Conservation (phyloP, 2,888 invertebrate genomes). For the Standfussiana lucernea region DNA sequence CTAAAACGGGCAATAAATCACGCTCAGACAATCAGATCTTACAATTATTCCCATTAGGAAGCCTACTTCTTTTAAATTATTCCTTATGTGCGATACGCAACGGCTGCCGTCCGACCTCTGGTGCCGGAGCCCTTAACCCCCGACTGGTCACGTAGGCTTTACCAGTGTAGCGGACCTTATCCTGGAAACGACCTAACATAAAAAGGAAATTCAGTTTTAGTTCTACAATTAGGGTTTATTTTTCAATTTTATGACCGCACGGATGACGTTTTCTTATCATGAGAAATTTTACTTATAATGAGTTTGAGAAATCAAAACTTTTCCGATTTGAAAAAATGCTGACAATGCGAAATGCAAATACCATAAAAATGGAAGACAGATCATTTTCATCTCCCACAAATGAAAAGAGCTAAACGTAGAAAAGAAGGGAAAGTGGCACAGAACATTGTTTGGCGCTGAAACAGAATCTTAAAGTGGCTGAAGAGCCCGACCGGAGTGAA, state of each 20-base stretch:
- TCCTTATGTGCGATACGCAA: slow-evolving; percentile 31
- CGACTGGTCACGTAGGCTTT: slow-evolving; percentile 53
- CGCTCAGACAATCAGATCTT: slow-evolving; percentile 13
- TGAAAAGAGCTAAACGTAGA: slow-evolving; percentile 33
- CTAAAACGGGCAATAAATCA: slow-evolving; percentile 27
- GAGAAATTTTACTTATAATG: background rate
- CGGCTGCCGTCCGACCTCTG: slow-evolving; percentile 30
- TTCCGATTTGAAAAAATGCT: background rate
- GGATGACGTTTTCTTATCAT: background rate
- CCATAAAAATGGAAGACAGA: slow-evolving; percentile 1
- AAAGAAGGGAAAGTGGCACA: slow-evolving; percentile 41
- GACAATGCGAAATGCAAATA: background rate
- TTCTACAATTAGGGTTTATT: background rate
- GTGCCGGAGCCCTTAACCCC: slow-evolving; percentile 47
- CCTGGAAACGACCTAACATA: slow-evolving; percentile 10
- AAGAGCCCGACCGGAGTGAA: slow-evolving; percentile 44
- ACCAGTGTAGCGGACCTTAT: slow-evolving; percentile 41
- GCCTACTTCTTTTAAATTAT: slow-evolving; percentile 43
- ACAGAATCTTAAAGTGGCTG: slow-evolving; percentile 64
- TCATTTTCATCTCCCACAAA: slow-evolving; percentile 32
- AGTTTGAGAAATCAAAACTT: background rate
- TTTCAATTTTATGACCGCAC: background rate
- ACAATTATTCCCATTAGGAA: slow-evolving; percentile 40
- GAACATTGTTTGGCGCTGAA: slow-evolving; percentile 58
- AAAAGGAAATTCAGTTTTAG: slow-evolving; percentile 32